phyloP scores from a whole-genome alignment of 2,888 invertebrate species.

The Plutella xylostella region DNA sequence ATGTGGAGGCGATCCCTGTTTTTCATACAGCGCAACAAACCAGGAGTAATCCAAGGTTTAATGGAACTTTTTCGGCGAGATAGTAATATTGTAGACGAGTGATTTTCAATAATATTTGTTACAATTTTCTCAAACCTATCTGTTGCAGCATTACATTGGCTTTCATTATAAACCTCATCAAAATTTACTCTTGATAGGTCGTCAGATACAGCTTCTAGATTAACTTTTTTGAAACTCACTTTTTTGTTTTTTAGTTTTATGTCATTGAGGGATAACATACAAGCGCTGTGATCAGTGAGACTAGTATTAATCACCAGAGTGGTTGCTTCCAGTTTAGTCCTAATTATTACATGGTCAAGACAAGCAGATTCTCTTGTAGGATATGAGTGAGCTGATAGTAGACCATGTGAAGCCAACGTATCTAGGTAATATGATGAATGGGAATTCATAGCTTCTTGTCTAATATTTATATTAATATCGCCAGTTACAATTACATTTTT shows the following conservation, averaged over 20 bases:
- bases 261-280: not conserved
- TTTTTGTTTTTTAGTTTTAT: not conserved
- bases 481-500: not conserved
- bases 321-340: not conserved
- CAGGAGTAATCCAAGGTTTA: too few species aligned
- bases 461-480: conserved; percentile 3
- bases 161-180: not conserved
- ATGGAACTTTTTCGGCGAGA: too few species aligned
- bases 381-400: not conserved
- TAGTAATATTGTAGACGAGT: too few species aligned
- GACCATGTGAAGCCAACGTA: not conserved
- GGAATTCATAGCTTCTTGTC: not conserved
- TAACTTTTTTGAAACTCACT: not conserved
- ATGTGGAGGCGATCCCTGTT: too few species aligned
- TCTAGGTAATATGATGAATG: not conserved
- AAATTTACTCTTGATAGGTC: not conserved
- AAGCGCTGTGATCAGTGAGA: not conserved
- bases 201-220: not conserved
- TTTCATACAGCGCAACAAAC: too few species aligned
- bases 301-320: not conserved
- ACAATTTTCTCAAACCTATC: not conserved
- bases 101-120: not conserved
- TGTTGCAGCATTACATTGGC: not conserved
- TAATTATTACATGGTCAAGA: conserved; percentile 1
- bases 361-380: not conserved